Conservation (phyloP, 2,113 vertebrate genomes). For the Aphyosemion australe region DNA sequence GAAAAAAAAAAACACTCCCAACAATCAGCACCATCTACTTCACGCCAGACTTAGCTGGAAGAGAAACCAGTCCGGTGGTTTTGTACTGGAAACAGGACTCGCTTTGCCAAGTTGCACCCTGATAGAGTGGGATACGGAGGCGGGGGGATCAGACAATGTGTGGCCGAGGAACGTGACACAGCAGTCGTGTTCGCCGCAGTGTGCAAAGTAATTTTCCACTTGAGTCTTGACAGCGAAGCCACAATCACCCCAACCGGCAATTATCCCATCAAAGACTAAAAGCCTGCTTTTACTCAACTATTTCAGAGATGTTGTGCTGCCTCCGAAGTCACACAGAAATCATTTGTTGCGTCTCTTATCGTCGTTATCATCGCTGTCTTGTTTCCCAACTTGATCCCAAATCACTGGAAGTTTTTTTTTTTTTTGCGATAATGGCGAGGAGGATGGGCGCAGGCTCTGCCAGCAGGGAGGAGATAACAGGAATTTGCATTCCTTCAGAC, state of each 20-base stretch:
- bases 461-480: conserved; percentile 34
- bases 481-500: conserved; percentile 57
- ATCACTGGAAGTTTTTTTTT: conserved; percentile 8
- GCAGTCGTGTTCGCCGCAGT: conserved; percentile 56
- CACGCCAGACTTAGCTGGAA: conserved; percentile 40
- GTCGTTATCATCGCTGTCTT: conserved; percentile 31
- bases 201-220: conserved; percentile 73
- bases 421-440: conserved; percentile 3
- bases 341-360: conserved; percentile 35
- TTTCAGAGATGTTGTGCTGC: conserved; percentile 43
- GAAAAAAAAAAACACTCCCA: conserved; percentile 48
- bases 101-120: conserved; percentile 48
- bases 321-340: conserved; percentile 47
- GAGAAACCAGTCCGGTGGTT: conserved; percentile 53
- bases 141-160: conserved; percentile 36
- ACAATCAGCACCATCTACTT: conserved; percentile 19
- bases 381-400: conserved; percentile 26
- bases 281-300: conserved; percentile 47
- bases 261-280: conserved; percentile 71
- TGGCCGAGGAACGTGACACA: conserved; percentile 49
- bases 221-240: conserved; percentile 62
- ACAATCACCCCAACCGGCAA: conserved; percentile 60
- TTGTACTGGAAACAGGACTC: conserved; percentile 54
- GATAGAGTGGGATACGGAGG: conserved; percentile 45
- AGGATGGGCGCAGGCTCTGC: conserved; percentile 8